A percentile compares a stretch with the other conserved stretches of the same genome.
phyloP scores from a whole-genome alignment of 2,113 vertebrate species.

The Clupea harengus region DNA sequence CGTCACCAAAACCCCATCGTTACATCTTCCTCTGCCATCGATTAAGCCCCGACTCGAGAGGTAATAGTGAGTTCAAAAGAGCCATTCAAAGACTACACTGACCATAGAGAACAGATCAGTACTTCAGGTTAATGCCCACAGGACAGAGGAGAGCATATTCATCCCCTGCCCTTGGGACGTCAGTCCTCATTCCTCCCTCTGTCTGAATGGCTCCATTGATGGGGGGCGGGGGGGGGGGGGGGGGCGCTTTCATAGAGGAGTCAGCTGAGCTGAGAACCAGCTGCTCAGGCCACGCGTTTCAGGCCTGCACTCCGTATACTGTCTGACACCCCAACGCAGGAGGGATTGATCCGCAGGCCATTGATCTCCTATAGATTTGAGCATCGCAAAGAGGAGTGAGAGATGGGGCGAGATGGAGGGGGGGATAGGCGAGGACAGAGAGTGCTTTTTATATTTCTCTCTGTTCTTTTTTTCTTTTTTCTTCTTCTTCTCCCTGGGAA shows the following conservation, averaged over 20 bases:
- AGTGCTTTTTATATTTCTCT: slow-evolving; percentile 31
- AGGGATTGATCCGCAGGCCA: slow-evolving; percentile 59
- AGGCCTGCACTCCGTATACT: slow-evolving; percentile 46
- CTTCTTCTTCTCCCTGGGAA: slow-evolving; percentile 56
- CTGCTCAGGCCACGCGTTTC: slow-evolving; percentile 29
- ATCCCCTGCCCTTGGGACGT: background rate
- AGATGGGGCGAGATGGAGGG: slow-evolving; percentile 48
- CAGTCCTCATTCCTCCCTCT: slow-evolving; percentile 28
- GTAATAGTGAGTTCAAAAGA: background rate
- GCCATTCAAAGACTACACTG: background rate
- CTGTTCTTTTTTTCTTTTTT: slow-evolving; percentile 43
- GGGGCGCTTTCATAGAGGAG: slow-evolving; percentile 53
- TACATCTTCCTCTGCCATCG: background rate
- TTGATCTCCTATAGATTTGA: slow-evolving; percentile 64
- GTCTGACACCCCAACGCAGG: slow-evolving; percentile 57
- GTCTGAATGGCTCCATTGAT: slow-evolving; percentile 48
- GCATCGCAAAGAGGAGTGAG: slow-evolving; percentile 36
- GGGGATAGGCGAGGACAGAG: slow-evolving; percentile 27
- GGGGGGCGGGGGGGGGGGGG: slow-evolving; percentile 14
- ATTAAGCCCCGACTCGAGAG: background rate
- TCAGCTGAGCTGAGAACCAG: slow-evolving; percentile 23
- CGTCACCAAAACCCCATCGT: no score
- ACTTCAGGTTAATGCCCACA: background rate
- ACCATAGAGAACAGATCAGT: background rate
- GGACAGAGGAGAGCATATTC: background rate